Conservation (phyloP, 2,888 invertebrate genomes). For the Eudasyphora cyanicolor region DNA sequence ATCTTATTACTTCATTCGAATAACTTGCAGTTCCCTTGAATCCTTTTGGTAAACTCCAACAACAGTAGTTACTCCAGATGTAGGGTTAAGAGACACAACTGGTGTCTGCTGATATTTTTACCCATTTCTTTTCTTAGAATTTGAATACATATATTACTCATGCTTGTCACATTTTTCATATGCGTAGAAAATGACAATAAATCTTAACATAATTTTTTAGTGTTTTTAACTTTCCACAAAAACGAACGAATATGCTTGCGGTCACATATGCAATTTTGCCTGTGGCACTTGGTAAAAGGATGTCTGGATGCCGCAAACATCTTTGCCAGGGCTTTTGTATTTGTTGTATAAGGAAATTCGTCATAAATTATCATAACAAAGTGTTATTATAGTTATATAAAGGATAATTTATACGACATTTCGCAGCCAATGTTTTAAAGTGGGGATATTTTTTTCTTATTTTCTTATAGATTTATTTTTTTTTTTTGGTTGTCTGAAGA, state of each 20-base stretch:
- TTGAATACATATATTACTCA: not conserved
- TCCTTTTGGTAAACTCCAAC: not conserved
- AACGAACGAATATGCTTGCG: not conserved
- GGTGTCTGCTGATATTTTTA: not conserved
- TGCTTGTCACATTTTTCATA: not conserved
- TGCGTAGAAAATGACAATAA: not conserved
- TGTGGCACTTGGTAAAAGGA: not conserved
- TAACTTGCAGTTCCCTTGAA: not conserved
- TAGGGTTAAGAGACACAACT: not conserved
- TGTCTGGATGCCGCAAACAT: not conserved
- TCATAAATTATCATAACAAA: conserved; percentile 1
- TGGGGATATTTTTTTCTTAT: no score
- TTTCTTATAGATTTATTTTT: no score
- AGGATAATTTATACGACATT: not conserved
- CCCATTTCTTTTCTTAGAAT: not conserved
- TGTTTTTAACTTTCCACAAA: not conserved
- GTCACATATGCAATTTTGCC: not conserved
- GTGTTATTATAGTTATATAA: not conserved
- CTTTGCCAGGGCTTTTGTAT: not conserved
- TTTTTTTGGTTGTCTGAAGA: no score
- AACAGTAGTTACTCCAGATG: no score
- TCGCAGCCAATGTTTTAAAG: no score
- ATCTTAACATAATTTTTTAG: not conserved
- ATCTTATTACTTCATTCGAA: not conserved
- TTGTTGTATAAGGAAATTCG: not conserved